Base-by-base conservation (phyloP, 2,888 invertebrate genomes). In the Microctonus hyperodae region DNA sequence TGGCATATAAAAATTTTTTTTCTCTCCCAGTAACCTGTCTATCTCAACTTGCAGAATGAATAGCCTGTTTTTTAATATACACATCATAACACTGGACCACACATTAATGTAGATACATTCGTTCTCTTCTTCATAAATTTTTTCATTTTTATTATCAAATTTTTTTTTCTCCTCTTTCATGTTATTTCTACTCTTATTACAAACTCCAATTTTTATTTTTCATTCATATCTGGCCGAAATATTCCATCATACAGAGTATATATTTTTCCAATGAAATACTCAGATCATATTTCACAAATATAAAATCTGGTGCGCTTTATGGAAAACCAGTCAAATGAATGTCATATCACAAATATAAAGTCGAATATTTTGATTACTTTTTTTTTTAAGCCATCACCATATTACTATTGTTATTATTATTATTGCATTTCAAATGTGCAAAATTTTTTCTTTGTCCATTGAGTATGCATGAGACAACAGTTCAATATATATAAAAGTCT, bases 241-340 rank as follows among this genome's bases (percentile, higher is more conserved):
- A 13, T 55, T 31, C 59, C 23, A 28, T 48, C 22, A 51, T 25
- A 31, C 10, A 23, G 22, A 53, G 35, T 37, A 56, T 56, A 56
- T 66, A 61, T 55, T 16, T 55, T 2, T 10, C 2, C 10, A 7
- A 61, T 56, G 59, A 51, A 60, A 65, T 65, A 22, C 13, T 16
- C 51, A 33, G n/a, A 65, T 40, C 28, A 22, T 60, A 65, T 65
- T 58, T 58, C 58, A 51, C 13, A 40, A 37, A 51, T 25, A 7
- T 51, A 20, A 7, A 3, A 16, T 4, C 25, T 23, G 13, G n/a
- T n/a, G 25, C 1, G 35, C 10, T 35, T 35, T 35, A 35, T 35
- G 35, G 10, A 35, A 35, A 35, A 9, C 9, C 35, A 10, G 2
- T 51, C 25, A 51, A 9, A 20, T 10, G 51, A 51, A 51, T 22